A percentile compares a stretch with the other conserved stretches of the same genome.
These are phyloP conservation scores for Drosophila borborema DNA, from an alignment of 2,888 invertebrate genomes.

Conservation along the genomic window DNA sequence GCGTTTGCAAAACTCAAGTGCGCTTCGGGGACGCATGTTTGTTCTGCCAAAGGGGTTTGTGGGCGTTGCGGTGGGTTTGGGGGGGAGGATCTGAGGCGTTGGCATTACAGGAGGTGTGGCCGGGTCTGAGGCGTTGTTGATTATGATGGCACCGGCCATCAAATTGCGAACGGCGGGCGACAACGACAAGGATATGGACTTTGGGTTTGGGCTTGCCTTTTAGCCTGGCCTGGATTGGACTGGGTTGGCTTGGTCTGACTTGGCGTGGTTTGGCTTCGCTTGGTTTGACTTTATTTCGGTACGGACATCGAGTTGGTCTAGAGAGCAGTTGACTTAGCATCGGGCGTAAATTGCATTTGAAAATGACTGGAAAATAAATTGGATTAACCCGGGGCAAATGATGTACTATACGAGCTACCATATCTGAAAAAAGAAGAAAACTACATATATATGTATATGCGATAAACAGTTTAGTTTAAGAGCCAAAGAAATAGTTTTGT, in stretches of 20 bases:
- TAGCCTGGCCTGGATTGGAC: constrained; percentile 22
- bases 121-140: constrained; percentile 64
- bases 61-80: neutral
- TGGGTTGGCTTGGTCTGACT: constrained; percentile 14
- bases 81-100: neutral
- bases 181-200: constrained; percentile 13
- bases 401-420: constrained; percentile 12
- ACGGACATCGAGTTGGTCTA: constrained; percentile 13
- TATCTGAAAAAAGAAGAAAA: neutral
- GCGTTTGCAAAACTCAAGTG: constrained; percentile 74
- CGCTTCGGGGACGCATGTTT: constrained; percentile 73
- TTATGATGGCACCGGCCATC: constrained; percentile 78
- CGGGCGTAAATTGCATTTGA: constrained; percentile 37
- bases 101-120: constrained; percentile 5
- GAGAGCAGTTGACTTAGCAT: constrained; percentile 26
- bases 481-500: neutral
- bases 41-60: constrained; percentile 14
- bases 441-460: neutral
- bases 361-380: constrained; percentile 45
- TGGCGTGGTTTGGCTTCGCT: constrained; percentile 20
- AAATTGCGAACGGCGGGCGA: constrained; percentile 21
- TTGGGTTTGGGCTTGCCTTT: constrained; percentile 34
- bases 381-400: constrained; percentile 31
- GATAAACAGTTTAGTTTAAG: neutral
- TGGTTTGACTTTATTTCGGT: constrained; percentile 41